These are phyloP conservation scores for Eidolon helvum DNA, from an alignment of 2,113 vertebrate genomes.

Conservation along the genomic window DNA sequence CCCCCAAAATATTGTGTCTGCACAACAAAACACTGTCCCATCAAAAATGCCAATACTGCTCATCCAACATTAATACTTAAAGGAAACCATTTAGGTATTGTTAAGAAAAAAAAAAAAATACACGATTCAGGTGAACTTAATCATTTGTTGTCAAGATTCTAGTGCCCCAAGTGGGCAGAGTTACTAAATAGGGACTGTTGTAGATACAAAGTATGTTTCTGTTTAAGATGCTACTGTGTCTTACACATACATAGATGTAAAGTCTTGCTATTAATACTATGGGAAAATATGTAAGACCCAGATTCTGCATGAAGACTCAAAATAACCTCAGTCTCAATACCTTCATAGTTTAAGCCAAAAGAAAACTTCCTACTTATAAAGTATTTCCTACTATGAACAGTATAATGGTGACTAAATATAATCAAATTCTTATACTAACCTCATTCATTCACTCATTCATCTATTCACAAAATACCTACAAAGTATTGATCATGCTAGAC, in stretches of 20 bases:
- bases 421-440: not conserved
- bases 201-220: not conserved
- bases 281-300: not conserved
- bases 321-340: not conserved
- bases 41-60: not conserved
- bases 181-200: not conserved
- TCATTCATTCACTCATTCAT: not conserved
- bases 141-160: not conserved
- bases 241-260: not conserved
- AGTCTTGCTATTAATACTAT: not conserved
- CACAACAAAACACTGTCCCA: not conserved
- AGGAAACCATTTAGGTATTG: not conserved
- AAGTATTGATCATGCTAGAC: not conserved
- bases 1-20: not conserved
- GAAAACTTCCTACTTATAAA: not conserved
- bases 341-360: not conserved
- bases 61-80: not conserved
- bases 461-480: not conserved
- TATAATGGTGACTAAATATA: not conserved
- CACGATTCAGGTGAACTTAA: not conserved
- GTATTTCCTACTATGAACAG: not conserved
- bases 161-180: not conserved
- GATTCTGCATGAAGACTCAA: conserved; percentile 26
- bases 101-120: not conserved
- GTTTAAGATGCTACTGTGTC: not conserved